Evolutionary conservation across 2,797 vertebrate species (phyloP).

Genomic region (Argentina silus): DNA sequence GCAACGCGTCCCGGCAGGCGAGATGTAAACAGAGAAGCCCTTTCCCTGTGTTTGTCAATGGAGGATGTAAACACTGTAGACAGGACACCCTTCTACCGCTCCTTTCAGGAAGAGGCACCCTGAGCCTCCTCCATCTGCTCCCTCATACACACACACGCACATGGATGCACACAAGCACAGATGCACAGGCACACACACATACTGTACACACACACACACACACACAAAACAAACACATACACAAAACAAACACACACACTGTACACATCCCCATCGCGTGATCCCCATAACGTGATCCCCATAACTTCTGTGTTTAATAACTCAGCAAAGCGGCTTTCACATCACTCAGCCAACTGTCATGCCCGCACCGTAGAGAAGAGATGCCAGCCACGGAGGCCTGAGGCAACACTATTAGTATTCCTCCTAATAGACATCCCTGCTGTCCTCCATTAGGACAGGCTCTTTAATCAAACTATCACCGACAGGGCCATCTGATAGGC

Average conservation of each 20-base stretch:
- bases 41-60: neutral
- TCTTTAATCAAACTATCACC: constrained; percentile 66
- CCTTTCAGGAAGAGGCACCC: too few species aligned
- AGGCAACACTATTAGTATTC: constrained; percentile 50
- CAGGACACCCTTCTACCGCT: too few species aligned
- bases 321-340: constrained; percentile 47
- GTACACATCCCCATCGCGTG: neutral
- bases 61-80: too few species aligned
- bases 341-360: constrained; percentile 27
- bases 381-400: too few species aligned
- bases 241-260: too few species aligned
- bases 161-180: too few species aligned
- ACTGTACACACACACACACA: too few species aligned
- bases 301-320: neutral
- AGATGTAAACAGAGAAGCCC: constrained; percentile 55
- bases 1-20: constrained; percentile 51
- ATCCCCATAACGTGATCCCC: neutral
- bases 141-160: constrained; percentile 7
- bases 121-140: too few species aligned
- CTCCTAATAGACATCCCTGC: constrained; percentile 29
- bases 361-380: too few species aligned
- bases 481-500: constrained; percentile 58
- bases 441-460: constrained; percentile 56
- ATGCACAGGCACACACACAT: neutral
- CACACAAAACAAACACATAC: too few species aligned